These are phyloP conservation scores for Terrapene triunguis DNA, from an alignment of 2,113 vertebrate species.

Conservation along the genomic window DNA sequence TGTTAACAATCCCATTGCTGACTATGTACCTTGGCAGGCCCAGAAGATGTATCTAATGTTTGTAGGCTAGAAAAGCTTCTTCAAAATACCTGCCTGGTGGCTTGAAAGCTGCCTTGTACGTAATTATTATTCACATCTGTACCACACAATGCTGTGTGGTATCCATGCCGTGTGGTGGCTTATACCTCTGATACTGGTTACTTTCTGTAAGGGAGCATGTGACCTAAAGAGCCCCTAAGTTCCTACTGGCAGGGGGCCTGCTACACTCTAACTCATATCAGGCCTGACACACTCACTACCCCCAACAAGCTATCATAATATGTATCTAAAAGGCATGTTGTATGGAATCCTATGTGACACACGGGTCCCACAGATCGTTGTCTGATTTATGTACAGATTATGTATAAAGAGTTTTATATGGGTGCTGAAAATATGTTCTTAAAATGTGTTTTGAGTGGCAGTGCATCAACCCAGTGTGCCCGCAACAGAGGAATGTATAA, in stretches of 20 bases:
- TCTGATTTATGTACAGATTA: background rate
- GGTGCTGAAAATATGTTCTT: background rate
- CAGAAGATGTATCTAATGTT: background rate
- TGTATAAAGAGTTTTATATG: background rate
- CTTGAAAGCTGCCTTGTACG: background rate
- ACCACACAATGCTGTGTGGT: too few relatives aligned
- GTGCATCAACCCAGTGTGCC: background rate
- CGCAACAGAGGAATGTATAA: too few relatives aligned
- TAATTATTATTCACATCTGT: background rate
- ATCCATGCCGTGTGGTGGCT: background rate
- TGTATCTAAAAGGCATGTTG: background rate
- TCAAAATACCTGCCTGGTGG: background rate
- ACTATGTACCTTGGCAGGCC: background rate
- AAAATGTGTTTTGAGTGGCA: background rate
- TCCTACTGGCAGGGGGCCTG: too few relatives aligned
- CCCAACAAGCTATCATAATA: background rate
- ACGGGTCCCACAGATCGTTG: background rate
- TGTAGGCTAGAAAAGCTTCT: background rate
- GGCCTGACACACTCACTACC: background rate
- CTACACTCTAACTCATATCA: background rate
- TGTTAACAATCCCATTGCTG: fast-evolving
- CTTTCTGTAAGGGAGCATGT: background rate
- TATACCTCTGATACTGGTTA: background rate
- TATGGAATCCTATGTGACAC: background rate
- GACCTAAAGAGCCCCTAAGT: background rate